Base-by-base conservation (phyloP, 1,140 invertebrate genomes). In the Eciton burchellii region DNA sequence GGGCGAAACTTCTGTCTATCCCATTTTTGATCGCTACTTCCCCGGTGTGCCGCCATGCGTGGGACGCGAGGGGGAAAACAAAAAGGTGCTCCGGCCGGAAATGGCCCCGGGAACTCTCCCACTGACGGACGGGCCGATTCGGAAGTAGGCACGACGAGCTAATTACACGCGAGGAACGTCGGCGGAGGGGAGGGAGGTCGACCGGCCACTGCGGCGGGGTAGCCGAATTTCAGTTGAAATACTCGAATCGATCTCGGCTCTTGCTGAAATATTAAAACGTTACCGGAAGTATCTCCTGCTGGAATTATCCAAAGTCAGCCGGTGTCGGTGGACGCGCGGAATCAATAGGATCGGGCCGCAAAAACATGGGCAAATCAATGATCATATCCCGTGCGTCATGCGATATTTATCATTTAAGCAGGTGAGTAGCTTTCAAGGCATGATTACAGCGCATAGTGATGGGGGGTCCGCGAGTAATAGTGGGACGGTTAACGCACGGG, bases 21-120 rank as follows among this genome's bases (percentile, higher is more conserved):
- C 85, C 45, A 87, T 45, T 74, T 89, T 89, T 87, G 73, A 86
- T 89, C 85, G 85, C 62, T 83, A 90, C 90, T 91, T 93, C 89
- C 91, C 87, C 79, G n/a, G 73, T 89, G 88, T 73, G 89, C 90
- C 83, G 86, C 83, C 90, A 92, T 92, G 92, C 92, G 92, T 93
- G 90, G 82, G 73, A 87, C 65, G 72, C 68, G 59, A 87, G 62
- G 76, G 49, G 47, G 65, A 41, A 84, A 87, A 91, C 87, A 90
- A 91, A 91, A 90, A 91, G 90, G 90, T 92, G 90, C 77, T 63
- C 71, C 85, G 81, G 87, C 93, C 92, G 93, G 93, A 94, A 93
- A 91, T 93, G 92, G 89, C 89, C 91, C 90, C 89, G 89, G 89
- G 89, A 92, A 92, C 90, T 81, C 79, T 66, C 81, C 86, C 85